Base-by-base conservation (phyloP, 2,113 vertebrate species). In the Oryzias curvinotus region DNA sequence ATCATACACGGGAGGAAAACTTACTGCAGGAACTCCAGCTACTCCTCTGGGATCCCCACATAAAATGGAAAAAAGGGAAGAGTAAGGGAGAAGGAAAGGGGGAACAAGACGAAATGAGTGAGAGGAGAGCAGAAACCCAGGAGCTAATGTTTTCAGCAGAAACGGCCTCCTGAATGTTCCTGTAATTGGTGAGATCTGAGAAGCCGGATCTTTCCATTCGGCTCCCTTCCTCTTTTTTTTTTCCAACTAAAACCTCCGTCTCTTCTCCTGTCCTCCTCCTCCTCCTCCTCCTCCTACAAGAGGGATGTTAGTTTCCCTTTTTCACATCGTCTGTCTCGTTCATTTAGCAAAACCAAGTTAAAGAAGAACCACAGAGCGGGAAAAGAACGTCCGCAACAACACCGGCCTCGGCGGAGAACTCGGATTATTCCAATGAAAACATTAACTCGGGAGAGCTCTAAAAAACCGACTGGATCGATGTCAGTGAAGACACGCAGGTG, bases 91-190 rank as follows among this genome's bases (percentile, higher is more conserved):
- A 59, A 57, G 25, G 7, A 21, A 62, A 68, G 70, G 69, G 60
- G 67, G 75, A 28, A 57, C 43, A 67, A 44, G 48, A 80, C 51
- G 59, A 43, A 23, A 78, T 3, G 12, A 41, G 21, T 63, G 68
- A 16, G 48, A 52, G 69, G 42, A 52, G 49, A 45, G 36, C 68
- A 75, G 52, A 61, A 66, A 60, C 36, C 2, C 55, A 30, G 68
- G 70, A 73, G 71, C 81, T 89, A 90, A 89, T 89, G 85, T 58
- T 63, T 87, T 90, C 81, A 77, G 75, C 83, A 86, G 84, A 89
- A 71, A 15, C 68, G 56, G 71, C 82, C 85, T 83, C 74, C 82
- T 43, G 72, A 78, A 84, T 68, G 84, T 80, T 84, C 70, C 85
- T 89, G 84, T 88, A 89, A 89, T 85, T 85, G 80, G 75, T 78